Base-by-base conservation (phyloP, 2,113 vertebrate species). In the Brachyistius frenatus region DNA sequence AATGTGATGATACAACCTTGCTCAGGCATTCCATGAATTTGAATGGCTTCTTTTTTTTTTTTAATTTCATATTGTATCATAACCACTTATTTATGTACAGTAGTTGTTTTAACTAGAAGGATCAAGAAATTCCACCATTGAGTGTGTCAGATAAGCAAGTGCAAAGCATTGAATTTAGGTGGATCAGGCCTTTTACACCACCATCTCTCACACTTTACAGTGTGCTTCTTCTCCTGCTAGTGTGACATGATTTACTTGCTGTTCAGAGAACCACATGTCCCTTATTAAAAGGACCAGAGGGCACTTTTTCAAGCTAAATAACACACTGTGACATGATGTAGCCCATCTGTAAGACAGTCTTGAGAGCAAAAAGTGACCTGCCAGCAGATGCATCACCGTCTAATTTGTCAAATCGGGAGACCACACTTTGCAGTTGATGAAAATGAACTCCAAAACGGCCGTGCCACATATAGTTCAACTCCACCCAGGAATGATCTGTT, bases 311-410 rank as follows among this genome's bases (percentile, higher is more conserved):
- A 73, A 75, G 49, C 39, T 73, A 80, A 81, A 75, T 54, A 81
- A 68, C 66, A 67, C 75, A 84, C 65, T 55, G 80, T 76, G 78
- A 83, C 81, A 79, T 53, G 49, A 81, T 56, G 66, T 55, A 72
- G 53, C 36, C 63, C 75, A 80, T 84, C 71, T 83, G 73, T 50
- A 80, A 85, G 78, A 76, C 56, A 74, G 64, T 88, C 87, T 23
- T 89, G 84, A 90, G 90, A 93, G 91, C 89, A 90, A 91, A 23
- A 90, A 81, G 74, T 80, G 73, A 91, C 88, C 88, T 84, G 81
- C 73, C 76, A 70, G 68, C 79, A 83, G 78, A 85, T 66, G 57
- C 81, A 84, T 81, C 76, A 37, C 61, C 65, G 55, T 71, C 62
- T 82, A 73, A 86, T 85, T 76, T 76, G 55, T 88, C 85, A 84